Evolutionary conservation across 2,888 invertebrate genomes (phyloP).

Genomic region (Seira musarum): DNA sequence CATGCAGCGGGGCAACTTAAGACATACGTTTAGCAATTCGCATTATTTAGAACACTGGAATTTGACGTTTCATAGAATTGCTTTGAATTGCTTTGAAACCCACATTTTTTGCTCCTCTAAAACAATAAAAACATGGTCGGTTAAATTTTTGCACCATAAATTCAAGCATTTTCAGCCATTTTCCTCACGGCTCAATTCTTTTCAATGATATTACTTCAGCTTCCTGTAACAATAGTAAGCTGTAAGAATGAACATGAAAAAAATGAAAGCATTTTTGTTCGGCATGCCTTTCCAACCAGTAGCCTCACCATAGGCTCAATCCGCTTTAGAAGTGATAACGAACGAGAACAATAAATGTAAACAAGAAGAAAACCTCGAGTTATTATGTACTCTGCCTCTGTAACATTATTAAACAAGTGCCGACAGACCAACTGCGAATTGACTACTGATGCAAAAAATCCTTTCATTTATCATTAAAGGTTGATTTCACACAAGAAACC

Average conservation of each 20-base stretch:
- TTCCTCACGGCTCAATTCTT: conserved; percentile 44
- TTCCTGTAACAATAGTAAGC: conserved; percentile 23
- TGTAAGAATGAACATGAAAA: conserved; percentile 22
- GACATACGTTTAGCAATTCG: too few relatives aligned
- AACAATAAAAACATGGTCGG: conserved; percentile 38
- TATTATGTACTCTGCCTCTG: too few relatives aligned
- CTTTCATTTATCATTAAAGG: conserved; percentile 48
- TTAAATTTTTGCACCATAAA: conserved; percentile 36
- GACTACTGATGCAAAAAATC: conserved; percentile 32
- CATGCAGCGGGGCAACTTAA: too few relatives aligned
- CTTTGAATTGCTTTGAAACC: too few relatives aligned
- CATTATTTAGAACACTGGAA: too few relatives aligned
- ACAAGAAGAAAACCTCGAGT: conserved; percentile 27
- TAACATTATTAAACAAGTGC: too few relatives aligned
- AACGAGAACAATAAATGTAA: conserved; percentile 50
- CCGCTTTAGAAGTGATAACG: conserved; percentile 40
- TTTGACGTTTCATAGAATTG: too few relatives aligned
- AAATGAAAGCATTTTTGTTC: conserved; percentile 24
- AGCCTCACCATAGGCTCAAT: conserved; percentile 30
- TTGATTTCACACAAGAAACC: conserved; percentile 36
- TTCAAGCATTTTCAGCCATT: conserved; percentile 23
- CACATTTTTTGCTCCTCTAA: too few relatives aligned
- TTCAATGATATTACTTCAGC: conserved; percentile 32
- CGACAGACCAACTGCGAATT: too few relatives aligned
- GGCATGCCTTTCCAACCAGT: too few relatives aligned